Base-by-base conservation (phyloP, 2,797 vertebrate species). In the Channa striata region DNA sequence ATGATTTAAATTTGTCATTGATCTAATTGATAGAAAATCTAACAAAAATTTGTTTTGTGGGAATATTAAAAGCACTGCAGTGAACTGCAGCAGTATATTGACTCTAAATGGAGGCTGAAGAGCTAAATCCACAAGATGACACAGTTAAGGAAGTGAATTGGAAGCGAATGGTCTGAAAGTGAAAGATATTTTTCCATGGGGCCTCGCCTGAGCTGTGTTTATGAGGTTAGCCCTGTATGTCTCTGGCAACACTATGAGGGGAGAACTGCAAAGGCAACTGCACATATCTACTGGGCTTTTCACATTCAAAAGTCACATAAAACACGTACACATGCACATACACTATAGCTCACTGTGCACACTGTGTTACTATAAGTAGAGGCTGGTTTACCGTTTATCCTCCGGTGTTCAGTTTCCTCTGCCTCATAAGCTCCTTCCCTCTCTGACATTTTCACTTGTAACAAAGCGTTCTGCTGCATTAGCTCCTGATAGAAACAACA, bases 401-500 rank as follows among this genome's bases (percentile, higher is more conserved):
- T 40, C 21, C 17, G 16, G 1, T 44, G 21, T 58, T 87, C 37
- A 67, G 82, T 59, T 80, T 36, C 58, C 53, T 14, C 60, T 33
- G 54, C 50, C 20, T 87, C 67, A 59, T 74, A 80, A 64, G 51
- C 52, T 61, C n/a, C 25, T 14, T 63, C 20, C 33, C 39, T 53
- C 13, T 37, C 56, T 85, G 67, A 68, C 52, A 78, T 74, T 88
- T 77, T 75, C 74, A 8, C 67, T 74, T 68, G 44, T 73, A 62
- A 74, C 81, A 75, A 68, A 79, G 30, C 1, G 11, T 76, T 82
- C 74, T 73, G 68, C 62, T 72, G 62, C 76, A 73, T 46, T 78
- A 80, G 44, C 25, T 78, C 3, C 62, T 80, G 68, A 80, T 81
- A 23, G 73, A 67, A 82, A 65, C 23, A 47, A 34, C 12, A 2